Evolutionary conservation across 2,888 invertebrate species (phyloP).

Genomic region (Keiferia lycopersicella): DNA sequence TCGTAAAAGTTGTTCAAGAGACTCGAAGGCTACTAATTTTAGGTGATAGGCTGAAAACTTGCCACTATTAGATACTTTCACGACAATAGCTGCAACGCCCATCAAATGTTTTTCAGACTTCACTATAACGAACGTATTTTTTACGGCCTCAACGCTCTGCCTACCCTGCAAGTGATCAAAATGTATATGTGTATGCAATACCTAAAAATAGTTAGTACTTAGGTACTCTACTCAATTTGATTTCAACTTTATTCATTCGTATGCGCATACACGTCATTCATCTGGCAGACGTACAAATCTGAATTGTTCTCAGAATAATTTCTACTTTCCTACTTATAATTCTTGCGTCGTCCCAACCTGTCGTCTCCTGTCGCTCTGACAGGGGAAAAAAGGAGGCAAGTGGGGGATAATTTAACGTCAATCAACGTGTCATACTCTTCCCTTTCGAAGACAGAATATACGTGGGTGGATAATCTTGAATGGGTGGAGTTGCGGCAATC

Average conservation of each 20-base stretch:
- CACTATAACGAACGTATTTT: no score
- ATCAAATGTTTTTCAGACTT: no score
- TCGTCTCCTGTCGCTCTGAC: slow-evolving; percentile 20
- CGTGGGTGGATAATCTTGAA: not conserved
- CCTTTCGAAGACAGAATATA: slow-evolving; percentile 10
- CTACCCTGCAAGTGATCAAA: no score
- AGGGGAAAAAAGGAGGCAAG: slow-evolving; percentile 15
- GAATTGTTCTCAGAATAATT: slow-evolving; percentile 17
- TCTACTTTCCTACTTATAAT: slow-evolving; percentile 8
- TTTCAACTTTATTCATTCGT: not conserved
- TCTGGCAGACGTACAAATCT: slow-evolving; percentile 1
- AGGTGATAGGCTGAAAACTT: no score
- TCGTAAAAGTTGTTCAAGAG: no score
- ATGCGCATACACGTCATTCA: not conserved
- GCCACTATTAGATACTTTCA: no score
- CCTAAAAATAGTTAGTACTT: no score
- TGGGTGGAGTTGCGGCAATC: not conserved
- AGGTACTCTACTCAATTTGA: no score
- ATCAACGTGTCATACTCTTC: slow-evolving; percentile 14
- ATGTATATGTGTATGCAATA: no score
- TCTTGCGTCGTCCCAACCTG: slow-evolving; percentile 17
- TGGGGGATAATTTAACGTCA: slow-evolving; percentile 23
- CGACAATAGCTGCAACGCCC: no score
- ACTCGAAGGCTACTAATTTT: no score
- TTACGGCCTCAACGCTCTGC: no score